phyloP scores from a whole-genome alignment of 1,140 invertebrate genomes.

The Semibalanus balanoides region DNA sequence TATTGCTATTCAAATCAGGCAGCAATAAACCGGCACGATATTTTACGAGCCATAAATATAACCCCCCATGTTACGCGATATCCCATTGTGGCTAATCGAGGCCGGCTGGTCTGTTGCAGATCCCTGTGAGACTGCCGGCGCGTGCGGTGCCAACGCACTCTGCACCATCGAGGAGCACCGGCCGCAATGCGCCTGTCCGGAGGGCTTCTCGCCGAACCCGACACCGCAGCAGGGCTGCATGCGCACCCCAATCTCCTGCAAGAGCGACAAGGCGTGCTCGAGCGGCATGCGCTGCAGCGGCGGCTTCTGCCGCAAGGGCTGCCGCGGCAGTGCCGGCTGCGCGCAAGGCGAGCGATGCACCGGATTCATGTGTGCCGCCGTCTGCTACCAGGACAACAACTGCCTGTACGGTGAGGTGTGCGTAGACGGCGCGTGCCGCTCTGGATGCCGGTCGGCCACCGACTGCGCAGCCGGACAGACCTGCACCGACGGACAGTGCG shows the following conservation, averaged over 20 bases:
- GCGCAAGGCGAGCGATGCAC: slow-evolving; percentile 67
- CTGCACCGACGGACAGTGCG: slow-evolving; percentile 64
- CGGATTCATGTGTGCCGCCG: slow-evolving; percentile 59
- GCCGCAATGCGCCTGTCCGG: slow-evolving; percentile 52
- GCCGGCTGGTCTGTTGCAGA: slow-evolving; percentile 19
- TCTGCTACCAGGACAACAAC: slow-evolving; percentile 76
- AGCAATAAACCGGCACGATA: too few species aligned
- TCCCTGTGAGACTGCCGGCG: slow-evolving; percentile 17
- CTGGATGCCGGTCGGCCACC: slow-evolving; percentile 61
- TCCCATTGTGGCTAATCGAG: too few species aligned
- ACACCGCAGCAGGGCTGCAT: slow-evolving; percentile 76
- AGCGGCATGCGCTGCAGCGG: slow-evolving; percentile 43
- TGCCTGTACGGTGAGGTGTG: slow-evolving; percentile 78
- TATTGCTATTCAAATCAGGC: too few species aligned
- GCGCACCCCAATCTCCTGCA: slow-evolving; percentile 50
- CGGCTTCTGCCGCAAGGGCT: slow-evolving; percentile 56
- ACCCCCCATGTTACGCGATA: too few species aligned
- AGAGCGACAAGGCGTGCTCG: slow-evolving; percentile 29
- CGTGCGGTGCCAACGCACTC: slow-evolving; percentile 69
- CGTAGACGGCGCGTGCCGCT: slow-evolving; percentile 59
- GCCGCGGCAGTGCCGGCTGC: slow-evolving; percentile 49
- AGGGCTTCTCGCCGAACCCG: slow-evolving; percentile 70
- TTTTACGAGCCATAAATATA: too few species aligned
- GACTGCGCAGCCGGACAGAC: slow-evolving; percentile 64
- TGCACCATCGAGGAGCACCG: slow-evolving; percentile 51